These are phyloP conservation scores for Zalophus californianus DNA, from an alignment of 2,797 vertebrate species.

Conservation along the genomic window DNA sequence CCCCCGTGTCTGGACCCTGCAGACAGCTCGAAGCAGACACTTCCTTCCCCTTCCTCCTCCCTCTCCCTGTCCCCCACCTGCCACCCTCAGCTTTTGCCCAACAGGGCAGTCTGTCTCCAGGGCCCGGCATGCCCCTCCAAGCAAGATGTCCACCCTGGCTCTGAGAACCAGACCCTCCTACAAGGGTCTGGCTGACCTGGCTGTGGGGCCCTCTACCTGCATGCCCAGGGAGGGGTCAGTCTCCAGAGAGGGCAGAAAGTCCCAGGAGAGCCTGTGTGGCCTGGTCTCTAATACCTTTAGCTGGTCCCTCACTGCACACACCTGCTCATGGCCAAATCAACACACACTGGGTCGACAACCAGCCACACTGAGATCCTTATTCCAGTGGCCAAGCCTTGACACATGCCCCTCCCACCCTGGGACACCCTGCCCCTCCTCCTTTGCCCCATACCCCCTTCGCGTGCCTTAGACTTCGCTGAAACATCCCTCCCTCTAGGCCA, in stretches of 20 bases:
- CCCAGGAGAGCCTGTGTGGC: background rate
- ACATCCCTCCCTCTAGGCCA: background rate
- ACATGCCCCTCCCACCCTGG: background rate
- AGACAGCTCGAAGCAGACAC: background rate
- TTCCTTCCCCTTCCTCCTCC: background rate
- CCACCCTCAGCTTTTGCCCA: background rate
- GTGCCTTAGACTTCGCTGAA: background rate
- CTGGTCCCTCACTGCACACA: background rate
- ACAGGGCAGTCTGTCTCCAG: background rate
- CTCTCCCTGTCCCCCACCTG: fast-evolving
- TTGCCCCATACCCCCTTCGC: background rate
- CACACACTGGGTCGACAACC: fast-evolving
- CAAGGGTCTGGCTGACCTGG: background rate
- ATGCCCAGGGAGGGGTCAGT: background rate
- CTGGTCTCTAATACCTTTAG: background rate
- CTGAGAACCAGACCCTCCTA: background rate
- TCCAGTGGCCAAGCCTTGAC: background rate
- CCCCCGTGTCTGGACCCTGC: background rate
- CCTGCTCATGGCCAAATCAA: fast-evolving
- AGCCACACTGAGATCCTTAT: background rate
- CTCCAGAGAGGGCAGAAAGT: background rate
- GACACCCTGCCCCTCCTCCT: background rate
- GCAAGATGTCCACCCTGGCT: background rate
- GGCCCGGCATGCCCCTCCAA: background rate
- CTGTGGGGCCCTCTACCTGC: background rate